Percentiles rank a stretch among this genome's conserved stretches.
Evolutionary conservation across 2,797 vertebrate genomes (phyloP).

Genomic region (Ammospiza maritima): DNA sequence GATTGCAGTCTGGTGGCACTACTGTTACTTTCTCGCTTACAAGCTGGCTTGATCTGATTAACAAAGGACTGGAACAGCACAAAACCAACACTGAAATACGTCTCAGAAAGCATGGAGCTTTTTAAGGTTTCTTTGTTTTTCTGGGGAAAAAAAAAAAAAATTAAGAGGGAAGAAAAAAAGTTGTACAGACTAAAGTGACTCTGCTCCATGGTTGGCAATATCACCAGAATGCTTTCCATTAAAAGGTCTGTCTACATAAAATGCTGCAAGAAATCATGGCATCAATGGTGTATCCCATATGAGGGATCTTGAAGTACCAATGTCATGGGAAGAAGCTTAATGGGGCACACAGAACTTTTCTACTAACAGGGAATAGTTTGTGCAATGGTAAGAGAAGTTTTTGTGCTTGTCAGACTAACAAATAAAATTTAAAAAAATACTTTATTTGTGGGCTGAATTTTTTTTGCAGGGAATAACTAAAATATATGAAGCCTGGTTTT

Average conservation of each 20-base stretch:
- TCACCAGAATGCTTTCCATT: neutral
- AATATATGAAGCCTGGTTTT: neutral
- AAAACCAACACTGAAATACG: neutral
- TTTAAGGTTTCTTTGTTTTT: neutral
- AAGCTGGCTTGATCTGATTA: conserved; percentile 25
- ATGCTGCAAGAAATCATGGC: neutral
- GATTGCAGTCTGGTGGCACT: conserved; percentile 22
- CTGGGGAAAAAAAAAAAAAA: too few species aligned
- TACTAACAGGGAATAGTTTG: neutral
- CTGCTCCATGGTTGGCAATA: neutral
- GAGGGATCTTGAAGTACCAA: neutral
- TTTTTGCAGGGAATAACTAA: neutral
- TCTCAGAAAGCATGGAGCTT: neutral
- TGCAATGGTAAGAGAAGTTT: neutral
- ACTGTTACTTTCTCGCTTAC: neutral
- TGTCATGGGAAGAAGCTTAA: neutral
- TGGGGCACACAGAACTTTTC: neutral
- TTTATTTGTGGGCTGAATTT: neutral
- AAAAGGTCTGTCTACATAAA: neutral
- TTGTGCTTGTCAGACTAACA: neutral
- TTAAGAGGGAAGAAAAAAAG: neutral
- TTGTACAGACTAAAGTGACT: neutral
- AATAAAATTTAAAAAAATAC: neutral
- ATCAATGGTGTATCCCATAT: neutral
- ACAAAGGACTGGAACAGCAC: conserved; percentile 2